Evolutionary conservation across 2,888 invertebrate genomes (phyloP), one percentile per base, ranked within the genome.

Genomic region (Chrysopilus asiliformis): DNA sequence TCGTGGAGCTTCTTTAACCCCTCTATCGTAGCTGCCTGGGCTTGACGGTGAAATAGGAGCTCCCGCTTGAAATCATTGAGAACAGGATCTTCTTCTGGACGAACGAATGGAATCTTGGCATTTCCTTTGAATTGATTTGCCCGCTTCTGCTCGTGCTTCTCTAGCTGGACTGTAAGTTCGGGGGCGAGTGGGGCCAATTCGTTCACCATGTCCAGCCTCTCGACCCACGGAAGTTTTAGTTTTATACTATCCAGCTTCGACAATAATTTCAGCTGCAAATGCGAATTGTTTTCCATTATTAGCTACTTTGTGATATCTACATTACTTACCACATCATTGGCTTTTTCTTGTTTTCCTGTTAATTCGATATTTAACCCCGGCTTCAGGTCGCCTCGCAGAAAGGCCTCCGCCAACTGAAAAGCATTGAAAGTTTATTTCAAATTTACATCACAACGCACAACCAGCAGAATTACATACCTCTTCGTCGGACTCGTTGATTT

Each of bases 61-160:
- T 95, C 95, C 22, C 93, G 67, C 56, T 84, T 83, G 52, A 94
- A 93, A 59, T 95, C 94, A 67, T 94, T 86, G 15, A 87, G 58
- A 0, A 86, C 74, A 0, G 84, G 83, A 59, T 87, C 86, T 41
- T 80, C 76, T 1, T 69, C 66, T 0, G 80, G 71, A 2, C 69
- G 65, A 47, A 73, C 71, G 35, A 70, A 68, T 9, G 70, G 71
- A 31, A 78, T 61, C 45, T 83, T 83, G 49, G 74, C 77, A 39
- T 74, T 79, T 40, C 82, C 81, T 48, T 77, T 71, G 19, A 76
- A 59, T 45, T 71, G 64, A 46, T 69, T 74, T 4, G 71, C 67
- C 1, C 84, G 68, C 49, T 76, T 75, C 37, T 76, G 71, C 51
- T 83, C 79, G 36, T 84, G 79, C 39, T 79, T 76, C 48, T 80